Base-by-base conservation (phyloP, 1,140 invertebrate genomes). In the Eriocheir sinensis region DNA sequence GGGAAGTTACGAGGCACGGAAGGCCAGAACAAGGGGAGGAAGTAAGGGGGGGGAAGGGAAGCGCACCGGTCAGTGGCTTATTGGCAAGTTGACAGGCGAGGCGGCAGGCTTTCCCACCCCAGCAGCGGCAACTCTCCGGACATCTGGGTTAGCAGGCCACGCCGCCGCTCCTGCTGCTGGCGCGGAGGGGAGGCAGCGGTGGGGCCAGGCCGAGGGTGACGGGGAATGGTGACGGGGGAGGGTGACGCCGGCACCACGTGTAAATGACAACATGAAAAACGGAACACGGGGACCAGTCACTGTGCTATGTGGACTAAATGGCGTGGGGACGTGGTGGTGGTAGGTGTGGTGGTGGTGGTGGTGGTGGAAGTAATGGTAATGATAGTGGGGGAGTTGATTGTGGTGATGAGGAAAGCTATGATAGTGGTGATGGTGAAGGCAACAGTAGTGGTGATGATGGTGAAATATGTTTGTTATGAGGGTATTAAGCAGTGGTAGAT, bases 31-130 rank as follows among this genome's bases (percentile, higher is more conserved):
- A 36, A 34, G 21, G 34, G 83, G 27, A 86, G 15, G 34, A n/a
- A 12, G 27, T 30, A 27, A 86, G 2, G 83, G 34, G 83, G 9
- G 83, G 3, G 83, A n/a, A 6, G 27, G 4, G 27, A 81, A 27
- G n/a, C 12, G 53, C 27, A 48, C 27, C 89, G 89, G 89, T 90
- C 89, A 90, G 41, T 90, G 89, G 89, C 53, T 27, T 90, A 90
- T 90, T 90, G 89, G 89, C 89, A 90, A 53, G 41, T 53, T 90
- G 89, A 90, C 89, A 90, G 53, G 89, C 34, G 53, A 53, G 41
- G 88, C 30, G 36, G n/a, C 44, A 32, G n/a, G 85, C 85, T 88
- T 88, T 88, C 85, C 85, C 85, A 44, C 27, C 38, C 85, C 38
- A 72, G 60, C 60, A 72, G 60, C 60, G 60, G 60, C 60, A 72